Evolutionary conservation across 2,888 invertebrate genomes (phyloP).

Genomic region (Rhimphoctona megacephalus): DNA sequence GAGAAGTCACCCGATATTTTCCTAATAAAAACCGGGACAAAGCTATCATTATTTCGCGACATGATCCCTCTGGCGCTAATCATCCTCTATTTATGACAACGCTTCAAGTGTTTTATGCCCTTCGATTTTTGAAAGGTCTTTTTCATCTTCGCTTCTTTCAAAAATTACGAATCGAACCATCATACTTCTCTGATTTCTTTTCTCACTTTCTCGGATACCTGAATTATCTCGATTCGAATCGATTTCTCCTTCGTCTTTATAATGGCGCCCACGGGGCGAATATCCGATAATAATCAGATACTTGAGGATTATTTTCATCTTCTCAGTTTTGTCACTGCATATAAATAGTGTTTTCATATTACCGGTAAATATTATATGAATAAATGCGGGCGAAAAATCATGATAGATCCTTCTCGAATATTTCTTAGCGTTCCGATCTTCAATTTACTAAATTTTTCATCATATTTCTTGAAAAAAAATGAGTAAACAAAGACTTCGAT

Average conservation of each 20-base stretch:
- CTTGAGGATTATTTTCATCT: conserved; percentile 65
- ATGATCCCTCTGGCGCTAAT: conserved; percentile 36
- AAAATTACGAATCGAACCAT: conserved; percentile 38
- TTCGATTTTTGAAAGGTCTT: conserved; percentile 15
- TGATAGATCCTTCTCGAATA: not conserved
- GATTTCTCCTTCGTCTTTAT: conserved; percentile 48
- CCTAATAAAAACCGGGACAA: conserved; percentile 76
- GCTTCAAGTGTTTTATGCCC: conserved; percentile 4
- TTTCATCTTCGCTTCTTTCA: not conserved
- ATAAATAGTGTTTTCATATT: not conserved
- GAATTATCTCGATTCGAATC: conserved; percentile 59
- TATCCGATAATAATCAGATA: conserved; percentile 56
- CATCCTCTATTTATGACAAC: conserved; percentile 18
- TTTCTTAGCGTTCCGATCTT: conserved; percentile 7
- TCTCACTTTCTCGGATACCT: conserved; percentile 49
- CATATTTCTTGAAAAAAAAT: not conserved
- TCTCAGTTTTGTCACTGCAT: conserved; percentile 68
- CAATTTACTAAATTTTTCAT: conserved; percentile 43
- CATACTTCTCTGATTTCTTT: conserved; percentile 26
- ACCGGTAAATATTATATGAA: not conserved
- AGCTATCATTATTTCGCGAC: conserved; percentile 64
- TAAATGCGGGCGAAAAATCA: not conserved
- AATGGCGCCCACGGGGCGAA: conserved; percentile 40
- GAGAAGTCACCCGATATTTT: conserved; percentile 76
- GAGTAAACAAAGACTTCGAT: not conserved